Evolutionary conservation across 2,888 invertebrate genomes (phyloP), one percentile per base, ranked within the genome.

Genomic region (Syrphus vitripennis): DNA sequence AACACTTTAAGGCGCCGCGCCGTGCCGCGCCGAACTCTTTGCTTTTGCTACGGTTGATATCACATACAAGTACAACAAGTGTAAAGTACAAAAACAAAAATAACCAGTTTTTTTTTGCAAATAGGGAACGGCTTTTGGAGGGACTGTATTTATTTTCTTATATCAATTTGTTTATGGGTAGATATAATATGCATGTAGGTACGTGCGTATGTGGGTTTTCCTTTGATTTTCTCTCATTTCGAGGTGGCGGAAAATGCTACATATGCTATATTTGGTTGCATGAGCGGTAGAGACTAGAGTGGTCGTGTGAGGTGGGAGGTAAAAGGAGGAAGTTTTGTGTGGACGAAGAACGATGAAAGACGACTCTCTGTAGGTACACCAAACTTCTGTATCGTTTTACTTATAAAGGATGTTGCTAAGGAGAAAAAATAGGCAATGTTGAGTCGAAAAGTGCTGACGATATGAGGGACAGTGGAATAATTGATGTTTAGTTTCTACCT

Each of bases 341-440:
- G 29, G 16, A 69, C 53, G 61, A 61, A 31, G 61, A 61, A 31
- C 40, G 42, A 24, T 29, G 57, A 59, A 53, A 75, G 67, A 69
- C 10, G 53, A 19, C 53, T 72, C 61, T 65, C 34, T 16, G 16
- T 42, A 26, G 45, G 19, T 50, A 31, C 14, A 65, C 29, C 10
- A 10, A 37, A 34, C 12, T 40, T 31, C 21, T 40, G 24, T 37
- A 55, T 61, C 63, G 70, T 42, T 80, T 50, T 37, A 19, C 42
- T 63, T 26, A 3, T 45, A 29, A 77, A 77, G 86, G 86, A 81
- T 81, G 81, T 86, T 86, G 86, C 86, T 81, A 82, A 74, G 82
- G 69, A 74, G 69, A 48, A 14, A 75, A 76, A 79, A 57, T 57
- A 14, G 67, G 24, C 50, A 50, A 42, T 59, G 14, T 29, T 0